Evolutionary conservation across 2,797 vertebrate species (phyloP), one percentile per base, ranked within the genome.

Genomic region (Mus caroli): DNA sequence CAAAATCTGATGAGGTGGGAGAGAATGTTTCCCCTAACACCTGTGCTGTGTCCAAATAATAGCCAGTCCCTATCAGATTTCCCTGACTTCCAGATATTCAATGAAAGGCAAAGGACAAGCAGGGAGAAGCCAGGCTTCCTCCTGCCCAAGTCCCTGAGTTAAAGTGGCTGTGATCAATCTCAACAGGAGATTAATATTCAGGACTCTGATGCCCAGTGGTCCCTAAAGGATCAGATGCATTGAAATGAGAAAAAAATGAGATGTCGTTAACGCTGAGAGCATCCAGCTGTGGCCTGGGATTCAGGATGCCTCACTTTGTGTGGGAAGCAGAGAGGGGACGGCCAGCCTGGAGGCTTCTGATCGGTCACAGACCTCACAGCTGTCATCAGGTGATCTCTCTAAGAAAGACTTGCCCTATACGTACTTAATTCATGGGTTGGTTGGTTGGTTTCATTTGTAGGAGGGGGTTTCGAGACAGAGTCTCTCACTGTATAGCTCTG

Each of bases 221-320:
- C 96, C 94, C 94, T 96, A 69, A 93, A 96, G 96, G 88, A 94
- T 83, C 71, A 80, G 90, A 73, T 77, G 62, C 78, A 64, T 94
- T 94, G 95, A 93, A 96, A 96, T 94, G 86, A 83, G 73, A 82
- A 94, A 71, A 46, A 95, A 40, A 95, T 46, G 87, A 93, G 87
- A 95, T 94, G 80, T 94, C 92, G 90, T 93, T 96, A 96, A 94
- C 0, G 67, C 56, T 40, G 83, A 69, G 83, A 86, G 64, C 90
- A 94, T 89, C 96, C 93, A 97, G 87, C 95, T 96, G 95, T 15
- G 77, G 76, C 96, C 97, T 91, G 91, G 52, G 31, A 91, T 26
- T n/a, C 46, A 93, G 11, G n/a, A 58, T 22, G 75, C 54, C 78
- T 82, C 46, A 84, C 82, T 92, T 62, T 76, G 19, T 85, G 78